phyloP scores from a whole-genome alignment of 2,113 vertebrate species.

The Peromyscus californicus region DNA sequence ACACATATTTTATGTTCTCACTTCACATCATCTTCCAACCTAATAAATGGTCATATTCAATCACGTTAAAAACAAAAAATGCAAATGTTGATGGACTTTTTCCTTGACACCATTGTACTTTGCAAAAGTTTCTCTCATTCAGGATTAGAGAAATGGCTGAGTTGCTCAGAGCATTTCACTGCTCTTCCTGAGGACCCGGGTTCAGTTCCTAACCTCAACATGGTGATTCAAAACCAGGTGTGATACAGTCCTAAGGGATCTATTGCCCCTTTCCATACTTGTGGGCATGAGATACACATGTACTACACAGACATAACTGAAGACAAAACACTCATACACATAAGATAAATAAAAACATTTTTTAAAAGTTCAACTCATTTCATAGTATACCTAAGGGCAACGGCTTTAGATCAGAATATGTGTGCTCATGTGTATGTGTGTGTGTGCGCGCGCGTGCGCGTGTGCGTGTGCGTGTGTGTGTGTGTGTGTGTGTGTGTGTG shows the following conservation, averaged over 20 bases:
- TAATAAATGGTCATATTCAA: neutral
- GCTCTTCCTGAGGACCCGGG: neutral
- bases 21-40: neutral
- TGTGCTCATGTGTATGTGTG: no score
- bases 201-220: neutral
- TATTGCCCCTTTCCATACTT: neutral
- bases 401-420: neutral
- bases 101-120: constrained; percentile 8
- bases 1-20: neutral
- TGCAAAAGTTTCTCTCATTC: neutral
- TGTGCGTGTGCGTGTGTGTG: neutral
- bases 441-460: no score
- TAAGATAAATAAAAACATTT: neutral
- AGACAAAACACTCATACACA: neutral
- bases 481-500: neutral
- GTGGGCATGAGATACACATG: neutral
- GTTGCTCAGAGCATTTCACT: neutral
- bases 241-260: neutral
- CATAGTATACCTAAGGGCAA: neutral
- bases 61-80: neutral
- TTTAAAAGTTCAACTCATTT: neutral
- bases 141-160: neutral
- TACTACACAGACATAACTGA: neutral
- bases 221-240: neutral
- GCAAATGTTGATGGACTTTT: neutral